A percentile compares a stretch with the other conserved stretches of the same genome.
Conservation (phyloP, 2,888 invertebrate species). For the Drosophila testacea region DNA sequence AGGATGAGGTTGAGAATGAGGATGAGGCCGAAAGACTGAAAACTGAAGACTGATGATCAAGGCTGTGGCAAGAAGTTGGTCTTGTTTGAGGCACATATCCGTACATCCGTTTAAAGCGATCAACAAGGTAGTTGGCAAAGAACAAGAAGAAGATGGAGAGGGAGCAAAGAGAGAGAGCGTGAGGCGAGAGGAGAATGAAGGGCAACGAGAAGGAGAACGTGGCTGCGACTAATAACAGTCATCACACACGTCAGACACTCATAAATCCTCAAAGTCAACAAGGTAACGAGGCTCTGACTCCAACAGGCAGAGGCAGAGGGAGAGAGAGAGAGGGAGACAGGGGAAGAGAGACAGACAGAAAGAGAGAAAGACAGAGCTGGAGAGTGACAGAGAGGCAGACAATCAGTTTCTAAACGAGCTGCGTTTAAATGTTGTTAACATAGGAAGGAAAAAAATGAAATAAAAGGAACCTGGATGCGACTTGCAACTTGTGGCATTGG, state of each 20-base stretch:
- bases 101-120: slow-evolving; percentile 64
- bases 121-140: slow-evolving; percentile 10
- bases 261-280: slow-evolving; percentile 81
- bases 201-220: slow-evolving; percentile 31
- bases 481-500: slow-evolving; percentile 14
- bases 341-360: neutral
- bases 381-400: slow-evolving; percentile 26
- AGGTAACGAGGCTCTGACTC: slow-evolving; percentile 50
- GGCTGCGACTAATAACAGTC: slow-evolving; percentile 81
- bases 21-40: neutral
- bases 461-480: slow-evolving; percentile 6
- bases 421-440: slow-evolving; percentile 79
- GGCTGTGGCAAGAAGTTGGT: slow-evolving; percentile 11
- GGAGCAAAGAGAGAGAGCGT: neutral
- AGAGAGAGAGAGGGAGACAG: no score
- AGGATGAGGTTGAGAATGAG: slow-evolving; percentile 5
- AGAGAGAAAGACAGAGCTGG: slow-evolving; percentile 4
- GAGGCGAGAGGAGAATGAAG: neutral
- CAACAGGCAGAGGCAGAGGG: neutral
- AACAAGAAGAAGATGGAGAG: neutral
- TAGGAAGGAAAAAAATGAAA: slow-evolving; percentile 31
- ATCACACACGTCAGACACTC: slow-evolving; percentile 81
- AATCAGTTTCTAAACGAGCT: slow-evolving; percentile 78
- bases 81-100: slow-evolving; percentile 52
- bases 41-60: neutral